Percentiles rank a stretch among this genome's conserved stretches.
phyloP scores from a whole-genome alignment of 92 coral and sea anemone species.

The Micromussa lordhowensis region DNA sequence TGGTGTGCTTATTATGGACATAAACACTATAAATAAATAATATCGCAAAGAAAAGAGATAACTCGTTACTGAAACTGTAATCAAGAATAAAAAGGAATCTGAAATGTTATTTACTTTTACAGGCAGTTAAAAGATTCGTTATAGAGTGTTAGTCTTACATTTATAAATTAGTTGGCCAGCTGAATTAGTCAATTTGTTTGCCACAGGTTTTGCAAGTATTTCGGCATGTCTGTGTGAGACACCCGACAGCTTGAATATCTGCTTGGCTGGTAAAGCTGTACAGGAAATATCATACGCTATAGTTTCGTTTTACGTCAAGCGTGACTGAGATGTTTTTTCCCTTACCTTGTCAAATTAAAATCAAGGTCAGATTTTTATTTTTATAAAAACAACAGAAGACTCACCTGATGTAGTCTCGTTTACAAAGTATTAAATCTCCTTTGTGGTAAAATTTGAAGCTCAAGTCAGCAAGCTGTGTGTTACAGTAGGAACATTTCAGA shows the following conservation, averaged over 20 bases:
- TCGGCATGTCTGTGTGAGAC: background rate
- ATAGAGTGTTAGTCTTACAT: background rate
- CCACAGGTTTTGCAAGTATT: background rate
- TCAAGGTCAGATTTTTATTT: background rate
- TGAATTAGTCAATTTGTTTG: background rate
- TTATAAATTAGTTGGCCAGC: background rate
- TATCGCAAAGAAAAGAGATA: background rate
- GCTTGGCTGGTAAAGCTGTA: background rate
- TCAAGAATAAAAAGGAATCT: background rate
- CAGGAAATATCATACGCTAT: background rate
- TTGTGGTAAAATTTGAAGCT: slow-evolving; percentile 78
- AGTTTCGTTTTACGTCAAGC: background rate
- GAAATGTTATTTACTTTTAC: background rate
- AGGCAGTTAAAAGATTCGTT: background rate
- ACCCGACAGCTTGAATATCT: background rate
- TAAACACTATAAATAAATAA: slow-evolving; percentile 1
- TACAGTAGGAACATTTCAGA: slow-evolving; percentile 83
- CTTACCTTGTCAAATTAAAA: background rate
- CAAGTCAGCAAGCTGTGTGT: slow-evolving; percentile 65
- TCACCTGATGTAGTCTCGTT: slow-evolving; percentile 85
- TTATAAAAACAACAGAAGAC: background rate
- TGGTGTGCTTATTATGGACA: background rate
- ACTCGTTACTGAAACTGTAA: background rate
- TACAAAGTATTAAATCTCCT: slow-evolving; percentile 77
- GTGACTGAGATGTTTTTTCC: background rate